Evolutionary conservation across 2,888 invertebrate species (phyloP).

Genomic region (Ectemnius lituratus): DNA sequence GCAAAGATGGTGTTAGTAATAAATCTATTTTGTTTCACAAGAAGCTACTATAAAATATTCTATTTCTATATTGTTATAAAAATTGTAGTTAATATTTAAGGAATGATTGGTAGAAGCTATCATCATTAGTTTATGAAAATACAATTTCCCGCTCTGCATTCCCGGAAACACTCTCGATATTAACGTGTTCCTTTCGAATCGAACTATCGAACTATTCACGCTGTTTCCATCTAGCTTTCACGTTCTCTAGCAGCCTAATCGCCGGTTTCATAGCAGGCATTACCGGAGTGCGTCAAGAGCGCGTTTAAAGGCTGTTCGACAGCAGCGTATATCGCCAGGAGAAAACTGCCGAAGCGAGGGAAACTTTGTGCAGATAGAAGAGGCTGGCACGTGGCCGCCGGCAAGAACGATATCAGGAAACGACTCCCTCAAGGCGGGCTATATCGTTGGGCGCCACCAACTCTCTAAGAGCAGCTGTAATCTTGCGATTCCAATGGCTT

Average conservation of each 20-base stretch:
- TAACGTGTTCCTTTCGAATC: too few species aligned
- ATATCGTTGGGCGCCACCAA: conserved; percentile 8
- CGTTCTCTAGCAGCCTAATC: neutral
- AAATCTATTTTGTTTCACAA: too few species aligned
- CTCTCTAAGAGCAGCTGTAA: conserved; percentile 13
- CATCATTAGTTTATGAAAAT: too few species aligned
- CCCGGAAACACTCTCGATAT: too few species aligned
- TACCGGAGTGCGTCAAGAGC: neutral
- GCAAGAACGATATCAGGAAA: conserved; percentile 33
- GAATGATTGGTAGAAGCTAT: too few species aligned
- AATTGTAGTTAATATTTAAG: too few species aligned
- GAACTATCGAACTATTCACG: too few species aligned
- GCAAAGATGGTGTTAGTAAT: too few species aligned
- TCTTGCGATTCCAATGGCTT: conserved; percentile 33
- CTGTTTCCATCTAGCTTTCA: too few species aligned
- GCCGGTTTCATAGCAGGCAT: neutral
- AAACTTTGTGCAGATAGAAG: conserved; percentile 29
- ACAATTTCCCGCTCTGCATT: too few species aligned
- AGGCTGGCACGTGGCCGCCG: conserved; percentile 16
- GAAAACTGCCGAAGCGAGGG: conserved; percentile 13
- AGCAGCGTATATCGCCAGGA: neutral
- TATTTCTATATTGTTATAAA: too few species aligned
- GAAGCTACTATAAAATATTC: too few species aligned
- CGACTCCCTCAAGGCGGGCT: conserved; percentile 38
- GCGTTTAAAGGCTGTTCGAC: conserved; percentile 6